These are phyloP conservation scores for Netta rufina DNA, from an alignment of 2,797 vertebrate species.

Conservation along the genomic window DNA sequence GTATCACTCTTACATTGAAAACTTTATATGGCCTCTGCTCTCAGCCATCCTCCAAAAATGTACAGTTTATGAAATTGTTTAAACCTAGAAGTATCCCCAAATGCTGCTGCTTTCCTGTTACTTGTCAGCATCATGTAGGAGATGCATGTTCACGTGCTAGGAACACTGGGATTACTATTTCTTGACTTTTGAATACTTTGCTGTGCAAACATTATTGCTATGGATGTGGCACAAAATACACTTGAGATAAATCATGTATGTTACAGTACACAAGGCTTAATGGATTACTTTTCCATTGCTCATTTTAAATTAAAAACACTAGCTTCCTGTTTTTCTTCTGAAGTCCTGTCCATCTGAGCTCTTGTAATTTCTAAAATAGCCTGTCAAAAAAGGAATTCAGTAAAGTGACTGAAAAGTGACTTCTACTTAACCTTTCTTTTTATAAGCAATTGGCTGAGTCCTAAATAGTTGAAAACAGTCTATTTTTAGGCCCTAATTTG, in stretches of 20 bases:
- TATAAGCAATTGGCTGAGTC: constrained; percentile 41
- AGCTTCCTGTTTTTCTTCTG: constrained; percentile 63
- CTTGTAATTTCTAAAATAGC: constrained; percentile 34
- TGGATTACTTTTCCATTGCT: constrained; percentile 60
- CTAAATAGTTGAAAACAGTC: constrained; percentile 33
- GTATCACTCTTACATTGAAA: background rate
- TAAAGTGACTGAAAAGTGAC: constrained; percentile 39
- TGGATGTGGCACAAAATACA: background rate
- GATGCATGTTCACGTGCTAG: background rate
- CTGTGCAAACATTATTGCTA: background rate
- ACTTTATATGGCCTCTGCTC: background rate
- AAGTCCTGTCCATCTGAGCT: constrained; percentile 17
- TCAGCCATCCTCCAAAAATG: background rate
- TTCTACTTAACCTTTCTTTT: constrained; percentile 57
- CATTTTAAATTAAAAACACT: constrained; percentile 15
- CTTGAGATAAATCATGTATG: constrained; percentile 22
- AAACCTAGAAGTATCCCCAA: background rate
- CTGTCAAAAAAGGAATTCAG: constrained; percentile 43
- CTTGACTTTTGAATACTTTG: background rate
- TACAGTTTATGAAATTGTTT: background rate
- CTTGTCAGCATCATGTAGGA: background rate
- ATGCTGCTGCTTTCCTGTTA: background rate
- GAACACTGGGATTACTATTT: background rate
- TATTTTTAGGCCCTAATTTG: constrained; percentile 63
- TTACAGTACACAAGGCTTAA: constrained; percentile 33